A percentile compares a stretch with the other conserved stretches of the same genome.
phyloP scores from a whole-genome alignment of 2,888 invertebrate species.

The Abscondita cerata region DNA sequence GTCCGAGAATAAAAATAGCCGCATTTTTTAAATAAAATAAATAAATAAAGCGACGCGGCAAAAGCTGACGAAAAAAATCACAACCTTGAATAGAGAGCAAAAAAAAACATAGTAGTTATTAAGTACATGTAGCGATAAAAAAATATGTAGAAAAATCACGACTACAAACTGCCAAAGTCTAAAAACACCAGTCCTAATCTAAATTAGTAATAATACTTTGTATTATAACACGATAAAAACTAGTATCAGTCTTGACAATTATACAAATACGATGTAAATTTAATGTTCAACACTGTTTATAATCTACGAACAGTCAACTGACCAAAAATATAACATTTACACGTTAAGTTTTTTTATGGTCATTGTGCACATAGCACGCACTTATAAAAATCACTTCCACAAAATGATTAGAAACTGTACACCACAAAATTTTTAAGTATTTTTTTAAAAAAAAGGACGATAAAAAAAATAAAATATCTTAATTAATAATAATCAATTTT shows the following conservation, averaged over 20 bases:
- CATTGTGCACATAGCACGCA: conserved; percentile 48
- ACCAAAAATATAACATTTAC: conserved; percentile 59
- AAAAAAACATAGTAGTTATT: too few species aligned
- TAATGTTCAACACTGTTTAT: conserved; percentile 55
- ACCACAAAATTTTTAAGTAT: conserved; percentile 50
- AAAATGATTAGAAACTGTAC: conserved; percentile 53
- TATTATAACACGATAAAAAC: conserved; percentile 58
- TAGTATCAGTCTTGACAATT: conserved; percentile 59
- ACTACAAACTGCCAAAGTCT: conserved; percentile 40
- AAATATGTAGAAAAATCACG: conserved; percentile 33
- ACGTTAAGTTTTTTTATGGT: conserved; percentile 52
- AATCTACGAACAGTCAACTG: conserved; percentile 57
- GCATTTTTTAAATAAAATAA: too few species aligned
- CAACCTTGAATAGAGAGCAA: conserved; percentile 28
- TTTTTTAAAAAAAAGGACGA: conserved; percentile 45
- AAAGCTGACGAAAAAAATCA: conserved; percentile 17
- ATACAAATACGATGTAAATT: conserved; percentile 57
- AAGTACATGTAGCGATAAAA: conserved; percentile 26
- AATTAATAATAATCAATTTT: conserved; percentile 45
- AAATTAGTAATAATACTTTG: conserved; percentile 55
- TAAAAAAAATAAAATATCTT: conserved; percentile 50
- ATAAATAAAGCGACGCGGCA: too few species aligned
- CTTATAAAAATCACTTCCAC: conserved; percentile 43
- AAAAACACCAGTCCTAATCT: conserved; percentile 54
- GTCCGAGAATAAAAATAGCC: too few species aligned